Conservation (phyloP, 2,888 invertebrate species). For the Escarpia spicata region DNA sequence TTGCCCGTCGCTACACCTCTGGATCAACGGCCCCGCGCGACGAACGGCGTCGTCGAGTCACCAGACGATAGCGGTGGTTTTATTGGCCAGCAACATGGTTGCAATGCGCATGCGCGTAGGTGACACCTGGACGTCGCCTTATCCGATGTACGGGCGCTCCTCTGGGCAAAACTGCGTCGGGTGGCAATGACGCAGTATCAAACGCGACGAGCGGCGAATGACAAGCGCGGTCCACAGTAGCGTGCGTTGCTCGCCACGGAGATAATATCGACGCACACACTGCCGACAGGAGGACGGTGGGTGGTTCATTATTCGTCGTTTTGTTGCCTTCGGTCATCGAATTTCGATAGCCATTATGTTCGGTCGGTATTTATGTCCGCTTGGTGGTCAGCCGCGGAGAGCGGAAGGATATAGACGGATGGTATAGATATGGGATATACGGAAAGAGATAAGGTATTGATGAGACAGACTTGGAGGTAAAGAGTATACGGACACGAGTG, state of each 20-base stretch:
- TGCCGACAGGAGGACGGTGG: not conserved
- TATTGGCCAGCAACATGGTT: not conserved
- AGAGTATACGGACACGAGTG: not conserved
- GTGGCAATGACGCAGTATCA: not conserved
- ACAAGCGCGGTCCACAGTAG: not conserved
- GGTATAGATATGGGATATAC: not conserved
- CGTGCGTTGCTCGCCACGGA: not conserved
- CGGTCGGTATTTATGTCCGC: not conserved
- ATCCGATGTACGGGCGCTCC: not conserved
- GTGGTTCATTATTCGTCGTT: not conserved
- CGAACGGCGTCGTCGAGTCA: not conserved
- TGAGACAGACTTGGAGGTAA: too few species aligned
- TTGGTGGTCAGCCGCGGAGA: not conserved
- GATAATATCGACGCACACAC: not conserved
- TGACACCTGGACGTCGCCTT: not conserved
- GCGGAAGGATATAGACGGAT: not conserved
- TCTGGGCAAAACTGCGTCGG: not conserved
- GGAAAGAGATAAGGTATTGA: not conserved
- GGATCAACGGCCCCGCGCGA: not conserved
- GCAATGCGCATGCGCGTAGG: not conserved
- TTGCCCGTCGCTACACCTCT: not conserved
- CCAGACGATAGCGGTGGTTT: not conserved
- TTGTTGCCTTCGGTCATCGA: not conserved
- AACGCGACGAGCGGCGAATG: not conserved
- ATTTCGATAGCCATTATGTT: not conserved